These are phyloP conservation scores for Drosophila gunungcola DNA, from an alignment of 1,140 invertebrate genomes.

Conservation along the genomic window DNA sequence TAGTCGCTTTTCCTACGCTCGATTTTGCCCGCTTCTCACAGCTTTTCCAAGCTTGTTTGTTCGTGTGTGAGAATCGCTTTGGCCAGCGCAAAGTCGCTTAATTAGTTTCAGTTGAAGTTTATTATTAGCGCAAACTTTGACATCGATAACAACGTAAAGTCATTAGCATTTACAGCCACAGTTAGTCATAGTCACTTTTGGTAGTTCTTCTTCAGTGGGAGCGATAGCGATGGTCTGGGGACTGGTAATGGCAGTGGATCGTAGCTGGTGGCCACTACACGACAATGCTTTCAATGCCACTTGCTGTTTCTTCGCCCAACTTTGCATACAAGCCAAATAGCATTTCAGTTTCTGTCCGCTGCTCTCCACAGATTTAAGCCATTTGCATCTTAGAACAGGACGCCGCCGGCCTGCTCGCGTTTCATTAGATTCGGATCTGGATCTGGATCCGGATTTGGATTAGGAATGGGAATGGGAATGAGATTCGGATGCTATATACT, in stretches of 20 bases:
- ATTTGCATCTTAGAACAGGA: constrained; percentile 77
- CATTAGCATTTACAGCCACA: constrained; percentile 67
- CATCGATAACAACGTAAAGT: constrained; percentile 81
- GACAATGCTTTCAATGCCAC: constrained; percentile 68
- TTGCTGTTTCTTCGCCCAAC: constrained; percentile 34
- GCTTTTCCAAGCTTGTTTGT: constrained; percentile 6
- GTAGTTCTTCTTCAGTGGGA: constrained; percentile 1
- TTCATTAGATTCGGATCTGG: constrained; percentile 55
- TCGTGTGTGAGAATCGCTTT: constrained; percentile 40
- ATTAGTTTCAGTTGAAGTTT: constrained; percentile 78
- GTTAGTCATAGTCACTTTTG: constrained; percentile 35
- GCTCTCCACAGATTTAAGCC: constrained; percentile 39
- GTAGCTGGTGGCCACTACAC: constrained; percentile 42
- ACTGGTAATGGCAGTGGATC: not conserved
- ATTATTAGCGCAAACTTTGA: constrained; percentile 79
- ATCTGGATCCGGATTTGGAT: constrained; percentile 2
- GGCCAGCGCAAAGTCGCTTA: constrained; percentile 68
- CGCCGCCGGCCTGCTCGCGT: constrained; percentile 25
- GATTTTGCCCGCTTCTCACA: constrained; percentile 3
- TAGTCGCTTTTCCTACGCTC: constrained; percentile 28
- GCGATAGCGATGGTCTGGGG: not conserved
- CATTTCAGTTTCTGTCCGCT: constrained; percentile 48
- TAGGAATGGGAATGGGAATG: constrained; percentile 1
- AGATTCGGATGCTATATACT: constrained; percentile 9
- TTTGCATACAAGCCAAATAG: constrained; percentile 69